These are phyloP conservation scores for Atractosteus spatula DNA, from an alignment of 2,113 vertebrate species.

Conservation along the genomic window DNA sequence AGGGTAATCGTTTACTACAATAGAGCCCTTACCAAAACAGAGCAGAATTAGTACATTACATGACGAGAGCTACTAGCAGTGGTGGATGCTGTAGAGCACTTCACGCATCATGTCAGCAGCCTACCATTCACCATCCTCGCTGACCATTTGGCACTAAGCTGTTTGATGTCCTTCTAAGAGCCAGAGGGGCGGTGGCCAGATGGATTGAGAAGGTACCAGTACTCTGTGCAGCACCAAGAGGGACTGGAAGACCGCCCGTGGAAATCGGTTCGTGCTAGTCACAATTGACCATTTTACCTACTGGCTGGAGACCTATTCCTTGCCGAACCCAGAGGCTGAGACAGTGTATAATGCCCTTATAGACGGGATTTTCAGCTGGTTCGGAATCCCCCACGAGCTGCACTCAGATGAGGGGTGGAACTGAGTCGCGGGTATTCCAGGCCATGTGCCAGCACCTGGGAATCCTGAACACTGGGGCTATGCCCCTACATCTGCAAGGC, in stretches of 20 bases:
- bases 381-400: background rate
- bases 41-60: too few relatives aligned
- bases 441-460: background rate
- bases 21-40: too few relatives aligned
- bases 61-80: too few relatives aligned
- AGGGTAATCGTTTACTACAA: too few relatives aligned
- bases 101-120: too few relatives aligned
- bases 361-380: background rate
- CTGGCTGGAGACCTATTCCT: background rate
- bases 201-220: too few relatives aligned
- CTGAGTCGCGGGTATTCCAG: background rate
- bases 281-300: background rate
- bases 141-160: too few relatives aligned
- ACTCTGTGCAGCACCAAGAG: too few relatives aligned
- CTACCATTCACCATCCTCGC: too few relatives aligned
- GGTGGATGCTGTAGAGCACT: too few relatives aligned
- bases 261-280: background rate
- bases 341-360: background rate
- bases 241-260: background rate
- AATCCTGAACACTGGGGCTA: background rate
- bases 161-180: too few relatives aligned
- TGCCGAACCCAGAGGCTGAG: background rate
- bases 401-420: slow-evolving; percentile 1
- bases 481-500: background rate
- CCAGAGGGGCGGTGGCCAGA: too few relatives aligned